Evolutionary conservation across 1,140 invertebrate genomes (phyloP).

Genomic region (Trypoxylus dichotomus): DNA sequence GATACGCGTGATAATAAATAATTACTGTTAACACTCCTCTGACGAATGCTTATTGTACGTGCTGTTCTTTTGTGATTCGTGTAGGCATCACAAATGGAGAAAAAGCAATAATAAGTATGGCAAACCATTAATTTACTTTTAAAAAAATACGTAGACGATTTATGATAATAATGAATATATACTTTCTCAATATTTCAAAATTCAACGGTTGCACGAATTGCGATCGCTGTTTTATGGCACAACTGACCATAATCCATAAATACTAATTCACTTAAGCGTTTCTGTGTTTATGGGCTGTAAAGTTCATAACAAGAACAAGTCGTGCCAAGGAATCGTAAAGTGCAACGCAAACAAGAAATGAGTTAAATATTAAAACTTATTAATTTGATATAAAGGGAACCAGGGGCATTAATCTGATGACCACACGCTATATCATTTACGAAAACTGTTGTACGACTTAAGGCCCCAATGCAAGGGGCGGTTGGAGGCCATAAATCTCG

Average conservation of each 20-base stretch:
- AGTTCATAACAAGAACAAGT: constrained; percentile 28
- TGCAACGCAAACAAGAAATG: constrained; percentile 29
- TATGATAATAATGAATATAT: constrained; percentile 28
- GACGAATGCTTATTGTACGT: too few species aligned
- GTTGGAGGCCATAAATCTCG: constrained; percentile 31
- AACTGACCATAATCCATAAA: constrained; percentile 28
- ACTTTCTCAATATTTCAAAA: constrained; percentile 23
- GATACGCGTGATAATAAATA: too few species aligned
- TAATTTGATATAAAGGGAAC: constrained; percentile 31
- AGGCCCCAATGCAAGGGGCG: constrained; percentile 29
- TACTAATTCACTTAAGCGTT: constrained; percentile 29
- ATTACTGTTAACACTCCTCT: too few species aligned
- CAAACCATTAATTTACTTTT: constrained; percentile 6
- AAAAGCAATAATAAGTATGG: constrained; percentile 7
- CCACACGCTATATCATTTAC: constrained; percentile 33
- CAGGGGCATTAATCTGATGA: constrained; percentile 33
- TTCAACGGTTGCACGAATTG: constrained; percentile 29
- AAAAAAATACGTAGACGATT: constrained; percentile 23
- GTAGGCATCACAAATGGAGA: background rate
- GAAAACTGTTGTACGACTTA: constrained; percentile 27
- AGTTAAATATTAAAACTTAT: constrained; percentile 30
- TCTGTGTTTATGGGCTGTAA: constrained; percentile 26
- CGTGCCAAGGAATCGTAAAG: constrained; percentile 33
- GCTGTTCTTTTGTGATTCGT: too few species aligned
- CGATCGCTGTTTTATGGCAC: constrained; percentile 21